Percentiles rank a stretch among this genome's conserved stretches.
These are phyloP conservation scores for Larimichthys polyactis DNA, from an alignment of 2,113 vertebrate species.

Conservation along the genomic window DNA sequence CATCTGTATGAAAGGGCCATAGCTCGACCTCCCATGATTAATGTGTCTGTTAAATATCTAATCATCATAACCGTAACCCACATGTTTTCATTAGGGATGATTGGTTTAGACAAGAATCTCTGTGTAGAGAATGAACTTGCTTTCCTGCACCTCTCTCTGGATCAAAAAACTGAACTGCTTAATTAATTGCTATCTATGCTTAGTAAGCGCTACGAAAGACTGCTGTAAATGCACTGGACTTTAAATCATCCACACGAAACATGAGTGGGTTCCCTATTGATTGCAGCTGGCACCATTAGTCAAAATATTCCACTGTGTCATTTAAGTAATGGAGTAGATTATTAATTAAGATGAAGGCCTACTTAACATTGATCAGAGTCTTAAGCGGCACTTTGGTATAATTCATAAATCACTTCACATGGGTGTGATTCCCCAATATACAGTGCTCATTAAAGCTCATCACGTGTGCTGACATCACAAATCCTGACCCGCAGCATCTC, in stretches of 20 bases:
- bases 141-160: conserved; percentile 13
- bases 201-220: conserved; percentile 34
- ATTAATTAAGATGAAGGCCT: conserved; percentile 67
- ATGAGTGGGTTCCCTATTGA: conserved; percentile 48
- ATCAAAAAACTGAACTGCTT: conserved; percentile 34
- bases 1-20: conserved; percentile 1
- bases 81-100: conserved; percentile 13
- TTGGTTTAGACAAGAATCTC: conserved; percentile 41
- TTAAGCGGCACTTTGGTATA: conserved; percentile 46
- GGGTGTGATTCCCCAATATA: conserved; percentile 40
- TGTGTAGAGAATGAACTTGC: conserved; percentile 44
- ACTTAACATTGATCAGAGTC: conserved; percentile 70
- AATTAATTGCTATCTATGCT: conserved; percentile 59
- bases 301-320: conserved; percentile 45
- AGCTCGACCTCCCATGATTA: conserved; percentile 8
- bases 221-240: conserved; percentile 43
- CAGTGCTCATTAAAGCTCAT: conserved; percentile 53
- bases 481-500: conserved; percentile 48
- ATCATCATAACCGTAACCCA: conserved; percentile 15
- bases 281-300: conserved; percentile 51
- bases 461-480: conserved; percentile 72
- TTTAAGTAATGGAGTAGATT: conserved; percentile 69
- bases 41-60: conserved; percentile 21
- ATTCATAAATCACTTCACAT: conserved; percentile 57
- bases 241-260: conserved; percentile 44